A percentile compares a stretch with the other conserved stretches of the same genome.
These are phyloP conservation scores for Columba guinea DNA, from an alignment of 2,797 vertebrate species.

Conservation along the genomic window DNA sequence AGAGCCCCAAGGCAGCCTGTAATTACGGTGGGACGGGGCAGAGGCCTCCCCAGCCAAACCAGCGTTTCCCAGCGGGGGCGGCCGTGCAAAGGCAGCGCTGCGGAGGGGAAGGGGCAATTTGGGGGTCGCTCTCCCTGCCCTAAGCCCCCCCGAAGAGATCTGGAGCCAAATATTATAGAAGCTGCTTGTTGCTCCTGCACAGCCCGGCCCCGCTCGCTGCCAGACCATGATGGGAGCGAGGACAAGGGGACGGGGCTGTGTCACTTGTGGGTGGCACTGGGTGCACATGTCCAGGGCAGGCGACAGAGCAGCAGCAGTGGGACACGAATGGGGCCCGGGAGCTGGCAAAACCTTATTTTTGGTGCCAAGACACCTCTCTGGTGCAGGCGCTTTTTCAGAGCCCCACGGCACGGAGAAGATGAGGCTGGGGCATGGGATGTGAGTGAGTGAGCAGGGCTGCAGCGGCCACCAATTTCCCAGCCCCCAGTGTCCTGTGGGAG, in stretches of 20 bases:
- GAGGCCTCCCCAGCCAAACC: neutral
- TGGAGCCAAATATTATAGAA: neutral
- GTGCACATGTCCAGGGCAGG: neutral
- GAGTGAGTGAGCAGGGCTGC: neutral
- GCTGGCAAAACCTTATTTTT: neutral
- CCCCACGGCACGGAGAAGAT: neutral
- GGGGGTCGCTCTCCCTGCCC: neutral
- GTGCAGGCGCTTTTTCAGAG: neutral
- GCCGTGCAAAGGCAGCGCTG: neutral
- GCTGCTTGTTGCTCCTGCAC: neutral
- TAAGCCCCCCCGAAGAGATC: neutral
- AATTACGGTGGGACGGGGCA: neutral
- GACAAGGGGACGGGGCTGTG: fast-evolving
- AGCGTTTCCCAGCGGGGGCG: neutral
- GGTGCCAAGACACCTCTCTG: neutral
- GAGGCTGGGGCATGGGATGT: fast-evolving
- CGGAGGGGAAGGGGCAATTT: neutral
- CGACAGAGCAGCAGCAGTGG: neutral
- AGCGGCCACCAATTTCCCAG: neutral
- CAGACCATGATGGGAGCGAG: neutral
- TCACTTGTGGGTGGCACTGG: neutral
- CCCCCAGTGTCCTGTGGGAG: neutral
- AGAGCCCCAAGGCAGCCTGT: neutral
- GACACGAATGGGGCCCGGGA: fast-evolving
- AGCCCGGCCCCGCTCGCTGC: neutral